These are phyloP conservation scores for Aphelinus certus DNA, from an alignment of 1,140 invertebrate genomes.

Conservation along the genomic window DNA sequence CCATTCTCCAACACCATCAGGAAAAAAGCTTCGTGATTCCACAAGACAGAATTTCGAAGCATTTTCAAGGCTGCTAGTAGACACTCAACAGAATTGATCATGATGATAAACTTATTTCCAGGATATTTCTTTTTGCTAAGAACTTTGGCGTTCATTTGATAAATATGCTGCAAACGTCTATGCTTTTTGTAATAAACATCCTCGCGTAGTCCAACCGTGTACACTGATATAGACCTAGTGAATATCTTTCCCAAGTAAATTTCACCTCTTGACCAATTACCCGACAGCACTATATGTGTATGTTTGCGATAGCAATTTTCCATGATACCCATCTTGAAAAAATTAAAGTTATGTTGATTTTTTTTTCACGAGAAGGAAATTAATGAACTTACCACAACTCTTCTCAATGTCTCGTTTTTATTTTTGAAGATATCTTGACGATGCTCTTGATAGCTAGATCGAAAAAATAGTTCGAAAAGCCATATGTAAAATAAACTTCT, in stretches of 20 bases:
- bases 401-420: too few species aligned
- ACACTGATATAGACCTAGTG: not conserved
- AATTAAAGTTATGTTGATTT: not conserved
- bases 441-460: too few species aligned
- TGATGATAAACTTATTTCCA: not conserved
- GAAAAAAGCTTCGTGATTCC: slow-evolving; percentile 15
- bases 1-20: not conserved
- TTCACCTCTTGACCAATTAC: slow-evolving; percentile 1
- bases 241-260: not conserved
- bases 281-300: not conserved
- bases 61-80: not conserved
- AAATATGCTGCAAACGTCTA: slow-evolving; percentile 2
- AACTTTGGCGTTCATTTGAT: not conserved
- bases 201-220: not conserved
- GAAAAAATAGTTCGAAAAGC: too few species aligned
- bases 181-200: slow-evolving; percentile 4
- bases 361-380: too few species aligned
- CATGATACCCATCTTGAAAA: slow-evolving; percentile 4
- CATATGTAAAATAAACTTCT: too few species aligned
- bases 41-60: not conserved
- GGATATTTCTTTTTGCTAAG: slow-evolving; percentile 2
- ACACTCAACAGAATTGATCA: not conserved
- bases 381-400: too few species aligned
- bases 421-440: too few species aligned
- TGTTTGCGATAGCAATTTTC: not conserved